Base-by-base conservation (phyloP, 1,140 invertebrate species). In the Meteorus sp. region DNA sequence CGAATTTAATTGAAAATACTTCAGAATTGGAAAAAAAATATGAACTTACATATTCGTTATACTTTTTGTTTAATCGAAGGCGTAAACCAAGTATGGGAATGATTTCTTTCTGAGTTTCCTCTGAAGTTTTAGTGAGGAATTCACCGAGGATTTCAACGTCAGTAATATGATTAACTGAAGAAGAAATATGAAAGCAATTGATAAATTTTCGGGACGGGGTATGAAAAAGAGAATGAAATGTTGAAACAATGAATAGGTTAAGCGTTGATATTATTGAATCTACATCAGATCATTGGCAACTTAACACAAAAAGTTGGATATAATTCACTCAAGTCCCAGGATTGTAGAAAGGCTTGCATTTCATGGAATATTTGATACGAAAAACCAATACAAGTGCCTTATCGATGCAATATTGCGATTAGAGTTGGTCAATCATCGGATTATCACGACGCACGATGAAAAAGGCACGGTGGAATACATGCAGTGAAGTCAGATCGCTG, bases 231-330 rank as follows among this genome's bases (percentile, higher is more conserved):
- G 33, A 37, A 13, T 37, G 15, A 37, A 37, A 37, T 37, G 33
- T 37, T n/a, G 15, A 37, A 9, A 37, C 33, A 37, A 37, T 37
- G 33, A 13, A 37, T 37, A 37, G 33, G 33, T 37, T 2, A 37
- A n/a, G 15, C 9, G 15, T 37, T 37, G 33, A 13, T 37, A 37
- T 37, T 9, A 37, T 37, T 37, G 11, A 9, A 37, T 37, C 33
- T n/a, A 37, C n/a, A n/a, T n/a, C n/a, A n/a, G n/a, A n/a, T n/a
- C n/a, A 37, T 13, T 13, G 15, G 15, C 11, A 37, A 37, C 33
- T 37, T 37, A 37, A 9, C 33, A 37, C 33, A 37, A 37, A 37
- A 37, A 37, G 33, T 37, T 37, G 33, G 33, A 37, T 37, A 37
- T 37, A 37, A 37, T 13, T 37, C 33, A 13, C 33, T 37, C 15